These are phyloP conservation scores for Uria aalge DNA, from an alignment of 2,113 vertebrate species.

Conservation along the genomic window DNA sequence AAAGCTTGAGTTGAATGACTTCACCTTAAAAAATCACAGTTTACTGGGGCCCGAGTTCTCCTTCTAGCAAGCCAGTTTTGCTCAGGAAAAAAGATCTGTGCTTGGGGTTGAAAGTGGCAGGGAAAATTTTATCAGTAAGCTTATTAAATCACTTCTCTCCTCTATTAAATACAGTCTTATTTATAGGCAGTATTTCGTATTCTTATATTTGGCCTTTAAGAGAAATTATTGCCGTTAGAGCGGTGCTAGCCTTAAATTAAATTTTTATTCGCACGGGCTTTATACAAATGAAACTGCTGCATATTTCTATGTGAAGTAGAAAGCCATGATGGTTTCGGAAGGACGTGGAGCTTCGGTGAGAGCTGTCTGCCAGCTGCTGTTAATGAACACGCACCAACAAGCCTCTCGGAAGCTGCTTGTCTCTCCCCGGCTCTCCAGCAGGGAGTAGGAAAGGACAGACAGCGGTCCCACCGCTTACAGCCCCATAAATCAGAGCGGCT, in stretches of 20 bases:
- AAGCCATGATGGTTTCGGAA: not conserved
- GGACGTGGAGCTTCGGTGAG: not conserved
- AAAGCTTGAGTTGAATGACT: slow-evolving; percentile 48
- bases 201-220: slow-evolving; percentile 16
- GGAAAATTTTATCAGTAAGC: not conserved
- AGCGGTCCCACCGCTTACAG: not conserved
- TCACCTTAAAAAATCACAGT: slow-evolving; percentile 33
- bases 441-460: not conserved
- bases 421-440: not conserved
- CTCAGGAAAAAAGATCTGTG: not conserved
- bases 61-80: not conserved
- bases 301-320: not conserved
- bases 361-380: not conserved
- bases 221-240: slow-evolving; percentile 34
- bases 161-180: slow-evolving; percentile 22
- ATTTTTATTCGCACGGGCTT: slow-evolving; percentile 29
- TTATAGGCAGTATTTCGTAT: slow-evolving; percentile 31
- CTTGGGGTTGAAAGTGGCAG: not conserved
- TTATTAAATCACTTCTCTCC: slow-evolving; percentile 13
- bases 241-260: slow-evolving; percentile 2
- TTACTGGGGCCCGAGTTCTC: not conserved
- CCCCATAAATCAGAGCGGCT: not conserved
- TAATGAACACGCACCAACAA: not conserved
- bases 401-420: not conserved
- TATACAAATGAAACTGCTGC: not conserved